Conservation (phyloP, 2,797 vertebrate genomes). For the Mormyrops boulengeri region DNA sequence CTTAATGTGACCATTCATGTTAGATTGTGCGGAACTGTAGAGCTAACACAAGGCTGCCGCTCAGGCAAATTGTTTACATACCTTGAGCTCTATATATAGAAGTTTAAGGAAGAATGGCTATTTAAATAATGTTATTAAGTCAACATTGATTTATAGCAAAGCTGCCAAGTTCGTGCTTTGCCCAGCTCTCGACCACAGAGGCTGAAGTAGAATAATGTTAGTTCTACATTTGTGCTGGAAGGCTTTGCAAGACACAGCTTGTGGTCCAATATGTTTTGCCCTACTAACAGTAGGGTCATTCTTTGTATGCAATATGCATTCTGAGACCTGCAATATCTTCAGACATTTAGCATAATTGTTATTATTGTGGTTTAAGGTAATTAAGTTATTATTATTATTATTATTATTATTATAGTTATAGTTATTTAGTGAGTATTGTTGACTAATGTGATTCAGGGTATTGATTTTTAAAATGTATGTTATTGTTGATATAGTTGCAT, state of each 20-base stretch:
- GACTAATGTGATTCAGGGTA: neutral
- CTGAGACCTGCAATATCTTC: neutral
- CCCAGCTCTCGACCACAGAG: neutral
- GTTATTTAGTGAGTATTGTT: neutral
- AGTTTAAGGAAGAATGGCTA: slow-evolving; percentile 35
- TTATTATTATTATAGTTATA: neutral
- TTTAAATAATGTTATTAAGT: slow-evolving; percentile 4
- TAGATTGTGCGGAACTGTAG: slow-evolving; percentile 30
- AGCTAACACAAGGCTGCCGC: slow-evolving; percentile 31
- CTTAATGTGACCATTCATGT: slow-evolving; percentile 34
- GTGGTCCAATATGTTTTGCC: neutral
- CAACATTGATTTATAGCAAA: neutral
- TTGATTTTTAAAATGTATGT: neutral
- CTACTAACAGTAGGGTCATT: neutral
- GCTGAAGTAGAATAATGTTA: neutral
- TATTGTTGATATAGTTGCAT: neutral
- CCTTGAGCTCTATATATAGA: slow-evolving; percentile 41
- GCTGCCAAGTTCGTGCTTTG: neutral
- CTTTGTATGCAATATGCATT: neutral
- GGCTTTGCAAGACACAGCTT: neutral
- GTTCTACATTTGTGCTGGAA: neutral
- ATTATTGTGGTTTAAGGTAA: neutral
- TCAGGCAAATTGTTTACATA: slow-evolving; percentile 51
- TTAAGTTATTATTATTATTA: neutral
- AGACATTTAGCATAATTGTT: neutral